phyloP scores from a whole-genome alignment of 2,888 invertebrate genomes.

The Pyrgus malvae region DNA sequence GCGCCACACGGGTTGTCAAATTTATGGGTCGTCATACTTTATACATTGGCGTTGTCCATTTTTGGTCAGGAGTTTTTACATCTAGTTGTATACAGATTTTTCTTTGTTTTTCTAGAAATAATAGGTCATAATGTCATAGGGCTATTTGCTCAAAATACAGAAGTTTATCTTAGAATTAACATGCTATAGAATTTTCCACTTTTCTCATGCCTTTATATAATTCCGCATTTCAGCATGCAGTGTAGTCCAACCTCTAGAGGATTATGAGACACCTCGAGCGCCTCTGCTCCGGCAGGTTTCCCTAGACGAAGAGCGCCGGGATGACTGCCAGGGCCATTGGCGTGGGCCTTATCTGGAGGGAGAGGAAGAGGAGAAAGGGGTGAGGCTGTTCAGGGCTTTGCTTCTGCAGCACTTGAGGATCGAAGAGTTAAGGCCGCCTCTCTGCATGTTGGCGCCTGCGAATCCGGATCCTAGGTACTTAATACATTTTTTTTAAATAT shows the following conservation, averaged over 20 bases:
- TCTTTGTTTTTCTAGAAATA: no score
- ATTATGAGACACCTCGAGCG: constrained; percentile 67
- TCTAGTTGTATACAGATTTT: no score
- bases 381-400: constrained; percentile 74
- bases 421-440: constrained; percentile 68
- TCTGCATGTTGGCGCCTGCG: constrained; percentile 64
- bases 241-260: constrained; percentile 66
- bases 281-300: constrained; percentile 73
- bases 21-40: no score
- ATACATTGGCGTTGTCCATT: no score
- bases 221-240: constrained; percentile 63
- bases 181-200: background rate
- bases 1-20: no score
- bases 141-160: no score
- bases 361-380: constrained; percentile 72
- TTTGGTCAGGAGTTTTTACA: no score
- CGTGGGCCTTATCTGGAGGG: constrained; percentile 63
- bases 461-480: constrained; percentile 66
- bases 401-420: constrained; percentile 68
- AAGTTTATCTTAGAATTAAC: no score
- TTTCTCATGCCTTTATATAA: no score
- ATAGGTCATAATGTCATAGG: no score
- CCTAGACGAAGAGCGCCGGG: constrained; percentile 71
- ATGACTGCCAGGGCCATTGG: constrained; percentile 78
- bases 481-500: background rate